These are phyloP conservation scores for Fissipunctia ypsillon DNA, from an alignment of 2,888 invertebrate genomes.

Conservation along the genomic window DNA sequence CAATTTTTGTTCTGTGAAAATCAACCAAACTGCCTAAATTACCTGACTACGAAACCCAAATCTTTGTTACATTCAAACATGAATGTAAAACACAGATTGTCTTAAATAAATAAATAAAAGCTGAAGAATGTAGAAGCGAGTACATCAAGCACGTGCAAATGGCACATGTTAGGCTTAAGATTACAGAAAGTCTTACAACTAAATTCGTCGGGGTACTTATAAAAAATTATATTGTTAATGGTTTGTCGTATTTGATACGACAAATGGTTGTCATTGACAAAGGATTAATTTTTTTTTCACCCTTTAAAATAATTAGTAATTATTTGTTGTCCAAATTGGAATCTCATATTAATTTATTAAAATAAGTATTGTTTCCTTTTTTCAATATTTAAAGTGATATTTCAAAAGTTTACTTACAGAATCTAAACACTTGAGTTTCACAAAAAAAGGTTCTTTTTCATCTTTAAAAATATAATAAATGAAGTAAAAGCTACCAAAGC, in stretches of 20 bases:
- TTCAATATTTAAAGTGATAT: background rate
- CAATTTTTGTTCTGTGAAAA: conserved; percentile 8
- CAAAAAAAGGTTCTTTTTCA: conserved; percentile 29
- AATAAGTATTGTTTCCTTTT: background rate
- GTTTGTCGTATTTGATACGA: conserved; percentile 51
- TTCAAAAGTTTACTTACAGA: background rate
- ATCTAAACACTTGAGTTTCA: background rate
- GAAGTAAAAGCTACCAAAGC: conserved; percentile 52
- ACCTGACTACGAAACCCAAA: conserved; percentile 58
- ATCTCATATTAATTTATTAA: background rate
- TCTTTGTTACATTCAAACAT: conserved; percentile 41
- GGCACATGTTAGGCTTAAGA: conserved; percentile 88
- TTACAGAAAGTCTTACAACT: conserved; percentile 69
- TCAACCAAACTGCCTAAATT: conserved; percentile 40
- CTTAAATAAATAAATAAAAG: conserved; percentile 84
- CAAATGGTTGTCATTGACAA: conserved; percentile 36
- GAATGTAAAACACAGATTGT: conserved; percentile 55
- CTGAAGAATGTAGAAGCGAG: conserved; percentile 73
- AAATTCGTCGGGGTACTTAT: conserved; percentile 48
- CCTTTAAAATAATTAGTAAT: background rate
- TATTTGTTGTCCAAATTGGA: background rate
- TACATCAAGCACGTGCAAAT: conserved; percentile 87
- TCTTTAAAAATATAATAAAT: conserved; percentile 23
- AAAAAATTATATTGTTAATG: conserved; percentile 30
- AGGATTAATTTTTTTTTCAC: background rate